Percentiles rank a stretch among this genome's conserved stretches.
These are phyloP conservation scores for Chymomyza caudatula DNA, from an alignment of 2,888 invertebrate species.

Conservation along the genomic window DNA sequence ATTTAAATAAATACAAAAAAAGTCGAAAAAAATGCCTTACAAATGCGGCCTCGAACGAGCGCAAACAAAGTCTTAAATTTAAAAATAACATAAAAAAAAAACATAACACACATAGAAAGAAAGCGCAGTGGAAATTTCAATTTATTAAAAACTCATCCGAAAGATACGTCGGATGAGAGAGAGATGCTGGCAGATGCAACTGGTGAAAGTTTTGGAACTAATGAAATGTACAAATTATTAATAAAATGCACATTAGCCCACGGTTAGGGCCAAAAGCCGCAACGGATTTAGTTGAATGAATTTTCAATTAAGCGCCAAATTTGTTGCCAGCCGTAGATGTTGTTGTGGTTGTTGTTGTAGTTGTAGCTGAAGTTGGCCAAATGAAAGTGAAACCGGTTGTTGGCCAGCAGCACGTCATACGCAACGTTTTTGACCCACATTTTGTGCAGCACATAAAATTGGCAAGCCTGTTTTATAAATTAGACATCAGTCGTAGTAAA, in stretches of 20 bases:
- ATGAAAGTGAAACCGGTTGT: constrained; percentile 60
- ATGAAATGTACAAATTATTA: constrained; percentile 69
- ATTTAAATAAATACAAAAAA: constrained; percentile 25
- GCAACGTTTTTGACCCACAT: constrained; percentile 62
- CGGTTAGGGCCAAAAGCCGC: constrained; percentile 38
- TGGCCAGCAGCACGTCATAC: constrained; percentile 49
- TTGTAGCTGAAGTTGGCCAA: constrained; percentile 15
- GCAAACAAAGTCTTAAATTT: background rate
- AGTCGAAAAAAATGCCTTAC: background rate
- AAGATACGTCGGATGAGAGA: too few relatives aligned
- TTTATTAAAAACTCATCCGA: constrained; percentile 43
- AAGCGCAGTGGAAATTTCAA: constrained; percentile 57
- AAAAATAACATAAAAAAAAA: background rate
- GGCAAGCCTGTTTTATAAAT: constrained; percentile 52
- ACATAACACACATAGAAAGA: constrained; percentile 23
- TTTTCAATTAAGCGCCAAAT: constrained; percentile 68
- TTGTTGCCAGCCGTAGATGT: constrained; percentile 24
- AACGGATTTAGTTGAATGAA: constrained; percentile 58
- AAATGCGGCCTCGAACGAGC: constrained; percentile 17
- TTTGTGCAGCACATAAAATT: constrained; percentile 44
- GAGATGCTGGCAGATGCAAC: constrained; percentile 25
- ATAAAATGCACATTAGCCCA: constrained; percentile 68
- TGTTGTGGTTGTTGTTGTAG: constrained; percentile 2
- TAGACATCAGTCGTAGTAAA: constrained; percentile 17
- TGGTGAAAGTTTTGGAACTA: constrained; percentile 41